These are phyloP conservation scores for Neria commutata DNA, from an alignment of 2,888 invertebrate species.

Conservation along the genomic window DNA sequence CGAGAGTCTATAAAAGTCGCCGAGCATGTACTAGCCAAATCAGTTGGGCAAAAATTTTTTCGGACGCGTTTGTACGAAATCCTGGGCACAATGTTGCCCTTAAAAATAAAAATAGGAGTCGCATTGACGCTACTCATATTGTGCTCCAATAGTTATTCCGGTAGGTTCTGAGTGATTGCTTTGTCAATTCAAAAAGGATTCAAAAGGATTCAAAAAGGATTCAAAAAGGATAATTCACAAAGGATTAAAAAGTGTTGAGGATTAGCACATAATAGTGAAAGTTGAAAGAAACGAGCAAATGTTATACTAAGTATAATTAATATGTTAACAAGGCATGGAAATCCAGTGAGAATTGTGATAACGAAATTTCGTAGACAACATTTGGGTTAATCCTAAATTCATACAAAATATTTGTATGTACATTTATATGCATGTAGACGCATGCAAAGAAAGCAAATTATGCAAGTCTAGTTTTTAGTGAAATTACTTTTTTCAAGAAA, in stretches of 20 bases:
- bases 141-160: constrained; percentile 42
- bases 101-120: constrained; percentile 41
- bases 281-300: no score
- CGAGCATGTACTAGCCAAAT: constrained; percentile 30
- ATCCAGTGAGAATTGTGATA: no score
- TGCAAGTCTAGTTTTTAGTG: no score
- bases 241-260: not conserved
- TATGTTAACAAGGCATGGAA: no score
- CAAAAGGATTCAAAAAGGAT: constrained; percentile 13
- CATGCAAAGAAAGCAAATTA: no score
- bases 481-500: no score
- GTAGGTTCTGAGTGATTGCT: constrained; percentile 42
- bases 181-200: constrained; percentile 19
- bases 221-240: constrained; percentile 14
- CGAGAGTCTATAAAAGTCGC: constrained; percentile 50
- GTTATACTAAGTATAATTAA: no score
- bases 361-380: no score
- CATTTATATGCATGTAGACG: no score
- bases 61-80: constrained; percentile 39
- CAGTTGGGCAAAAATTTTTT: constrained; percentile 48
- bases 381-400: no score
- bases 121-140: constrained; percentile 47
- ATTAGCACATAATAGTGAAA: constrained; percentile 6
- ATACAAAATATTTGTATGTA: no score
- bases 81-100: constrained; percentile 46